Conservation (phyloP, 2,797 vertebrate genomes). For the Threskiornis aethiopicus region DNA sequence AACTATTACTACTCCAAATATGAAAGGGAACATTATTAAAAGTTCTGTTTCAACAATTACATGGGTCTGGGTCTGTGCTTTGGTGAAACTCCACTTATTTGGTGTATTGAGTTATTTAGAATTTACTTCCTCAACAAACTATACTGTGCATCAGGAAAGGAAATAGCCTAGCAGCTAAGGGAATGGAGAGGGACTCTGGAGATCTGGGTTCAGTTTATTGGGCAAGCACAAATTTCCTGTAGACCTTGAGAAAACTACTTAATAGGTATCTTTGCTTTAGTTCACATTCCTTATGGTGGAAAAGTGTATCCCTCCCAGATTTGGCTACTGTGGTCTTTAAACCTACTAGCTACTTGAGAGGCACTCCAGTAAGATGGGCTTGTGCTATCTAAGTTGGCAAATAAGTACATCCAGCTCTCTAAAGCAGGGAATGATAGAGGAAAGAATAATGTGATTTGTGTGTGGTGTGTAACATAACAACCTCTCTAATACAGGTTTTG, state of each 20-base stretch:
- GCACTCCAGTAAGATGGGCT: background rate
- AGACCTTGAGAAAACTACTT: background rate
- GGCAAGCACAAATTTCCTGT: background rate
- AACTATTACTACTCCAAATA: background rate
- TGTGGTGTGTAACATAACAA: background rate
- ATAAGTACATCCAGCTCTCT: background rate
- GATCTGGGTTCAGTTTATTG: background rate
- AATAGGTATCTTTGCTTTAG: background rate
- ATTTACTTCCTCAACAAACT: background rate
- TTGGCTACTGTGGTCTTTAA: background rate
- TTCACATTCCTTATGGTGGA: background rate
- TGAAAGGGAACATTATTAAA: background rate
- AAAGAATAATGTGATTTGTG: background rate
- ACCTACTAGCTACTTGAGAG: background rate
- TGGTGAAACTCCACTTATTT: background rate
- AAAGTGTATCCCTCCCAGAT: background rate
- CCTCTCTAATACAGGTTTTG: background rate
- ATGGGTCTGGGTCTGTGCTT: background rate
- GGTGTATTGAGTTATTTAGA: background rate
- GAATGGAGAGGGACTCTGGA: background rate
- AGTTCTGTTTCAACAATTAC: background rate
- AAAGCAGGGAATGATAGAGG: rapidly evolving
- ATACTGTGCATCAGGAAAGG: background rate
- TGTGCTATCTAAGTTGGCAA: background rate
- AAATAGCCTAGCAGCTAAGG: background rate